phyloP scores from a whole-genome alignment of 1,140 invertebrate genomes.

The Penaeus vannamei region DNA sequence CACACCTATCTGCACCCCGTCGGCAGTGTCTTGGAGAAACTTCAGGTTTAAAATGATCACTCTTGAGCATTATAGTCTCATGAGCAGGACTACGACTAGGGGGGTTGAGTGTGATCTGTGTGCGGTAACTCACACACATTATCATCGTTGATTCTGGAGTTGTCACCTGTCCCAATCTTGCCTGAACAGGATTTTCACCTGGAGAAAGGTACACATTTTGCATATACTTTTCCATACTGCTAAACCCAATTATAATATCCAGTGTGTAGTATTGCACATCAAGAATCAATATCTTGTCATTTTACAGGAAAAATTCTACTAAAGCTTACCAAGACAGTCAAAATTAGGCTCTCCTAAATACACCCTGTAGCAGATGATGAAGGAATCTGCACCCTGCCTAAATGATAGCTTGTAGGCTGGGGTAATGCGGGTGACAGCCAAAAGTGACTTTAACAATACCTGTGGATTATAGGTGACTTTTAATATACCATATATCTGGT shows the following conservation, averaged over 20 bases:
- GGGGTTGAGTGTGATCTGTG: constrained; percentile 46
- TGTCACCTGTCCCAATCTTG: constrained; percentile 52
- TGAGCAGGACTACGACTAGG: constrained; percentile 39
- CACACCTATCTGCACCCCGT: constrained; percentile 47
- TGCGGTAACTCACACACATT: constrained; percentile 53
- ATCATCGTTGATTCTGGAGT: constrained; percentile 54
- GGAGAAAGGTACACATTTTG: background rate
- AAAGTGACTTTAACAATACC: constrained; percentile 88
- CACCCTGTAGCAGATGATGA: constrained; percentile 91
- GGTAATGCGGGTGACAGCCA: constrained; percentile 88
- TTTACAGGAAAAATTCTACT: too few species aligned
- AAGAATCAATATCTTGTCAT: too few species aligned
- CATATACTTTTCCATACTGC: too few species aligned
- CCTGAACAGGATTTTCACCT: constrained; percentile 51
- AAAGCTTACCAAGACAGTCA: constrained; percentile 79
- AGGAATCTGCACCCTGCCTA: constrained; percentile 86
- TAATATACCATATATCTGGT: background rate
- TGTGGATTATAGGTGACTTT: constrained; percentile 73
- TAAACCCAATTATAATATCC: too few species aligned
- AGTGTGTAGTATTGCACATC: too few species aligned
- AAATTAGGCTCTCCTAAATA: constrained; percentile 87
- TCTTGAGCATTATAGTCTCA: constrained; percentile 85
- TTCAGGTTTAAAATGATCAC: constrained; percentile 89
- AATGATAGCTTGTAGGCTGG: constrained; percentile 93
- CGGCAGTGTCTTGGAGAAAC: constrained; percentile 75